A percentile compares a stretch with the other conserved stretches of the same genome.
These are phyloP conservation scores for Colletes gigas DNA, from an alignment of 1,140 invertebrate genomes.

Conservation along the genomic window DNA sequence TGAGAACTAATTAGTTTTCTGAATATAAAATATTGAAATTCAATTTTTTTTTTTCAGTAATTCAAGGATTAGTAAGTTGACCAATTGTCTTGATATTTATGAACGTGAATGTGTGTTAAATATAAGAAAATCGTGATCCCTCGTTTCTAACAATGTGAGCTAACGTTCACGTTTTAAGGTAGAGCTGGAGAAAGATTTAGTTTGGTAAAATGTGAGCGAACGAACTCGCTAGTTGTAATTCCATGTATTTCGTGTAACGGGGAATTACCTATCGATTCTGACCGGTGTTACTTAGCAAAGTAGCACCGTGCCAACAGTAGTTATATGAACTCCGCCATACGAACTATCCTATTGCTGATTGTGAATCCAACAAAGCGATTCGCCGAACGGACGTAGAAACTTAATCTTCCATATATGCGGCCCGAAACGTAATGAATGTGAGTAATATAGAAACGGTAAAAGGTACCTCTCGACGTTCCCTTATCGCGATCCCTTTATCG, in stretches of 20 bases:
- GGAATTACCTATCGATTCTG: slow-evolving; percentile 55
- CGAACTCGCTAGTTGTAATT: slow-evolving; percentile 15
- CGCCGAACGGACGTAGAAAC: slow-evolving; percentile 52
- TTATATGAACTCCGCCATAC: slow-evolving; percentile 48
- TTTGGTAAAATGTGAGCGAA: no score
- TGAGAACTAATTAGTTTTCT: no score
- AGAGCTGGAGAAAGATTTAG: no score
- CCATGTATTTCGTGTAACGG: slow-evolving; percentile 39
- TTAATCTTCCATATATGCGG: slow-evolving; percentile 58
- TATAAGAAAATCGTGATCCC: no score
- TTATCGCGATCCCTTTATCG: slow-evolving; percentile 50
- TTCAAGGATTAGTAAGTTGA: no score
- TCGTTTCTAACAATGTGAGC: no score
- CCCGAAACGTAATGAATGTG: slow-evolving; percentile 55
- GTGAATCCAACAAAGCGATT: slow-evolving; percentile 53
- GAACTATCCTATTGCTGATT: slow-evolving; percentile 51
- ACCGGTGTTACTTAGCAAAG: slow-evolving; percentile 24
- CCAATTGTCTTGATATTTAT: no score
- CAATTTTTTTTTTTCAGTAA: no score
- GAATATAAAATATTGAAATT: no score
- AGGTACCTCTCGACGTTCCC: slow-evolving; percentile 18
- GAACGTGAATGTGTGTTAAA: no score
- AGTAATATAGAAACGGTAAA: slow-evolving; percentile 57
- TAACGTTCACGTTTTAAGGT: no score
- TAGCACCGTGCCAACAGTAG: slow-evolving; percentile 38